Base-by-base conservation (phyloP, 2,797 vertebrate species). In the Xenentodon cancila region DNA sequence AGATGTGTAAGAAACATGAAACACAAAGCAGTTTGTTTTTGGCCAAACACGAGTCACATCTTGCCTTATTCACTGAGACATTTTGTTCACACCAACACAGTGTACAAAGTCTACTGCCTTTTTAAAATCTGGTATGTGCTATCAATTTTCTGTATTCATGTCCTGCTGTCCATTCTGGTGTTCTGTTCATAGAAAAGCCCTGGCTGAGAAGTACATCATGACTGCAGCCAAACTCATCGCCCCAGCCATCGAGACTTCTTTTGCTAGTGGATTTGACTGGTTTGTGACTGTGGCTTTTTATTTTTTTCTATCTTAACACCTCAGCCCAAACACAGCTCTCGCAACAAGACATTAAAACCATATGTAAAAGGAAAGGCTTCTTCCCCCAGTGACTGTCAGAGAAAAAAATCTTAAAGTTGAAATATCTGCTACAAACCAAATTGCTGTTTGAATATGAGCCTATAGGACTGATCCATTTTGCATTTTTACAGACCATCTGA, bases 191-290 rank as follows among this genome's bases (percentile, higher is more conserved):
- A 99, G 98, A 78, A 98, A 98, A 91, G 85, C 91, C 45, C 89
- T 94, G 88, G 94, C 96, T 67, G 98, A 99, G 89, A 97, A 97
- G 83, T 98, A 93, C 79, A 98, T 99, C 71, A 98, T 99, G 97
- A 97, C 96, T 0, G 94, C 97, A 69, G 98, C 97, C 74, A 99
- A 98, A 73, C 94, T 99, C 62, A 98, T 99, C 59, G 97, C 97
- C 58, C 98, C 96, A 0, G 95, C 94, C 45, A 97, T 99, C 2
- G 98, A 99, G 87, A 81, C 89, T 0, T 96, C 96, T 7, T 98
- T 98, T 85, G 98, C 95, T 11, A 84, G 94, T 46, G 98, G 97
- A 75, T 99, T 97, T 90, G 97, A 99, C 86, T 99, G 97, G 97
- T 92, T 62, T 95, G 93, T 90, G 37, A 40, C 37, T 4, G 37